Evolutionary conservation across 2,888 invertebrate species (phyloP).

Genomic region (Machimus rusticus): DNA sequence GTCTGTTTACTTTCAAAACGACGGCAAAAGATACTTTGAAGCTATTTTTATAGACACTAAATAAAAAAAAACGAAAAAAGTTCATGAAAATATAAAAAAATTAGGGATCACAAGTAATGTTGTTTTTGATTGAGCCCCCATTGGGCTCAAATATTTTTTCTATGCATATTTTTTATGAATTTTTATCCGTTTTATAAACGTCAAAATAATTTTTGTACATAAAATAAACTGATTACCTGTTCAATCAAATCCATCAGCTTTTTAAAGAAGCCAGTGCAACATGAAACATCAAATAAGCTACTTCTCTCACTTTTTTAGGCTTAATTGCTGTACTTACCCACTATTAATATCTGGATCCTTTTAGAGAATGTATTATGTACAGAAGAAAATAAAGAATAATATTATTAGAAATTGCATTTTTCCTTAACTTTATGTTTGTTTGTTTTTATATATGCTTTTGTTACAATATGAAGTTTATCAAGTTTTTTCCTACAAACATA

Average conservation of each 20-base stretch:
- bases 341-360: not conserved
- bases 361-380: not conserved
- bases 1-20: not conserved
- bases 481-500: no score
- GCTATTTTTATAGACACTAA: not conserved
- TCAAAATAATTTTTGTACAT: not conserved
- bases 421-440: not conserved
- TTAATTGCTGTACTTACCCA: not conserved
- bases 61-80: not conserved
- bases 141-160: slow-evolving; percentile 6
- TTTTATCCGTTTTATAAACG: slow-evolving; percentile 29
- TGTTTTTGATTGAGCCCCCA: slow-evolving; percentile 1
- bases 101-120: slow-evolving; percentile 23
- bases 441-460: not conserved
- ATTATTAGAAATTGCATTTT: not conserved
- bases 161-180: slow-evolving; percentile 11
- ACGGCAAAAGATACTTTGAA: not conserved
- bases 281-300: not conserved
- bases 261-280: not conserved
- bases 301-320: not conserved
- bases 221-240: not conserved
- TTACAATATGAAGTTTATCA: no score
- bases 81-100: not conserved
- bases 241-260: not conserved
- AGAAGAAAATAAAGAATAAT: not conserved